Evolutionary conservation across 2,888 invertebrate genomes (phyloP).

Genomic region (Diploptera punctata): DNA sequence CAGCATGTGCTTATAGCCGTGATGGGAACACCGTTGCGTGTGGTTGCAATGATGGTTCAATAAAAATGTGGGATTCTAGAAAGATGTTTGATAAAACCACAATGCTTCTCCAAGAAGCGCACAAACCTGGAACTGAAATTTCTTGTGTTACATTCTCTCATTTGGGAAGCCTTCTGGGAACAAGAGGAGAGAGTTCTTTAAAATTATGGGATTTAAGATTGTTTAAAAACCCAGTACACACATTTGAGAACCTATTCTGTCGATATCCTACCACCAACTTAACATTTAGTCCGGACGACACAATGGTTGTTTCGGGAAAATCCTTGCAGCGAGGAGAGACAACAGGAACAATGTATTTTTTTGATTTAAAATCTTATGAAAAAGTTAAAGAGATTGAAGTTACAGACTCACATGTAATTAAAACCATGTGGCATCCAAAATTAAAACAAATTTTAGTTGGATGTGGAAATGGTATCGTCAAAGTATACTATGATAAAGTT

Average conservation of each 20-base stretch:
- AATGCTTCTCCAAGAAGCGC: slow-evolving; percentile 78
- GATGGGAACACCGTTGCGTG: slow-evolving; percentile 90
- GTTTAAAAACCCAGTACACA: slow-evolving; percentile 78
- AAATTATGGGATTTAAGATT: slow-evolving; percentile 94
- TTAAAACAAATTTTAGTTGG: slow-evolving; percentile 96
- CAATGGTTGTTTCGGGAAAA: slow-evolving; percentile 85
- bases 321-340: slow-evolving; percentile 72
- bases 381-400: slow-evolving; percentile 77
- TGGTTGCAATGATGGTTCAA: slow-evolving; percentile 93
- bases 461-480: slow-evolving; percentile 88
- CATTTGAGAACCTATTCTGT: slow-evolving; percentile 74
- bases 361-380: slow-evolving; percentile 77
- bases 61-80: slow-evolving; percentile 97
- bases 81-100: slow-evolving; percentile 90
- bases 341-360: slow-evolving; percentile 77
- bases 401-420: slow-evolving; percentile 82
- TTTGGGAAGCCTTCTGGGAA: slow-evolving; percentile 76
- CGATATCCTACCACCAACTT: slow-evolving; percentile 85
- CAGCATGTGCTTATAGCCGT: slow-evolving; percentile 80
- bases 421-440: slow-evolving; percentile 95
- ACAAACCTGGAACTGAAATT: slow-evolving; percentile 79
- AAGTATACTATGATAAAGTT: slow-evolving; percentile 89
- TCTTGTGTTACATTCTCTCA: slow-evolving; percentile 90
- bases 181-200: slow-evolving; percentile 90
- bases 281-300: slow-evolving; percentile 91